phyloP scores from a whole-genome alignment of 2,888 invertebrate genomes.

The Aphelenchoides bicaudatus region DNA sequence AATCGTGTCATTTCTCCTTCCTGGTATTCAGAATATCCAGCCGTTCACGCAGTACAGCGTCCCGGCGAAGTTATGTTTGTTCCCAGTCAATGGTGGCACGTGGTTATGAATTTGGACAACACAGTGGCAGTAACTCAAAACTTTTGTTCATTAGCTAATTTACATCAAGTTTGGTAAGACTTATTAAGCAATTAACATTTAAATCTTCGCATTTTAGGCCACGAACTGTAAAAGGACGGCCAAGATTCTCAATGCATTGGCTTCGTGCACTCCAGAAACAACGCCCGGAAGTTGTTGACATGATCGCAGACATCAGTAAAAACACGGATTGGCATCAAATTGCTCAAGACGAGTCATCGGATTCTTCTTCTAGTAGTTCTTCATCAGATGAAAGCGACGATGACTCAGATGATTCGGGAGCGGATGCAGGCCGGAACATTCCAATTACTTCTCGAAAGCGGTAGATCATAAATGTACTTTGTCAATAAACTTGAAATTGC shows the following conservation, averaged over 20 bases:
- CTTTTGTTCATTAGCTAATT: slow-evolving; percentile 66
- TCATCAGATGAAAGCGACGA: slow-evolving; percentile 16
- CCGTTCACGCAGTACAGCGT: slow-evolving; percentile 49
- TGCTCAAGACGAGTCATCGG: slow-evolving; percentile 16
- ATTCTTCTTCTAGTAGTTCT: slow-evolving; percentile 22
- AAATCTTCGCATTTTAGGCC: too few relatives aligned
- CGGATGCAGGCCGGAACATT: slow-evolving; percentile 18
- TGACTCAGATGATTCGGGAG: slow-evolving; percentile 18
- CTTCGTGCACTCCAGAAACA: slow-evolving; percentile 19
- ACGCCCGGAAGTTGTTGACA: slow-evolving; percentile 28
- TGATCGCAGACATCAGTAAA: not conserved
- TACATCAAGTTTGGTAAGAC: slow-evolving; percentile 34
- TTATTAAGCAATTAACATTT: too few relatives aligned
- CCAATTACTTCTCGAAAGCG: slow-evolving; percentile 1
- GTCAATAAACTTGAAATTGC: not conserved
- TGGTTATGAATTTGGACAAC: slow-evolving; percentile 89
- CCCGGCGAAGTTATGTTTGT: slow-evolving; percentile 59
- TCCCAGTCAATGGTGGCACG: slow-evolving; percentile 88
- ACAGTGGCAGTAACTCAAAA: slow-evolving; percentile 98
- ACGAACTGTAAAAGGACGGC: slow-evolving; percentile 76
- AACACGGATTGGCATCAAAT: slow-evolving; percentile 6
- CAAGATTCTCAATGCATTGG: slow-evolving; percentile 92
- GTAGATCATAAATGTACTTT: not conserved
- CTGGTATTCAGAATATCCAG: slow-evolving; percentile 38
- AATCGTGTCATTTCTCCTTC: slow-evolving; percentile 61